phyloP scores from a whole-genome alignment of 2,797 vertebrate species.

The Notoglanidium macrostoma region DNA sequence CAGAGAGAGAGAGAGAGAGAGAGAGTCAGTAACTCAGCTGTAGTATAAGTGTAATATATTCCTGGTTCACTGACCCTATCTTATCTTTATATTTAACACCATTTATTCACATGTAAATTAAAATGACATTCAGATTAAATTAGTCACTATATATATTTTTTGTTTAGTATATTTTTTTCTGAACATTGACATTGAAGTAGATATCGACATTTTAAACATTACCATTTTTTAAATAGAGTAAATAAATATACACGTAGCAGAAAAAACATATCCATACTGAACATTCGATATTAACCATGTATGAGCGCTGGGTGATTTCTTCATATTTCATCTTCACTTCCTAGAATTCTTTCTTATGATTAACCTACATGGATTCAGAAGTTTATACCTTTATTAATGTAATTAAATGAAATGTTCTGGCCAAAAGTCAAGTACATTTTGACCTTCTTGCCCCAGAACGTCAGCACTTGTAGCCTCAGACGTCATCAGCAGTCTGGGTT shows the following conservation, averaged over 20 bases:
- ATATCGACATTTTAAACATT: background rate
- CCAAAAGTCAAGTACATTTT: background rate
- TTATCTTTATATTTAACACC: conserved; percentile 8
- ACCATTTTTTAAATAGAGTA: background rate
- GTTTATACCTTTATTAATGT: background rate
- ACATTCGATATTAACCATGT: background rate
- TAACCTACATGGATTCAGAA: background rate
- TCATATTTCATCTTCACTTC: background rate
- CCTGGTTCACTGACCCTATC: conserved; percentile 14
- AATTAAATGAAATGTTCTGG: background rate
- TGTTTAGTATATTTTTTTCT: background rate
- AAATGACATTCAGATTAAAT: background rate
- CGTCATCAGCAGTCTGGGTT: background rate
- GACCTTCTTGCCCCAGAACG: too few relatives aligned
- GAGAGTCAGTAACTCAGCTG: background rate
- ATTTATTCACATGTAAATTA: background rate
- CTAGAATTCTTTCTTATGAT: background rate
- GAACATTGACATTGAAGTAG: background rate
- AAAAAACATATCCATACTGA: background rate
- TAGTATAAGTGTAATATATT: conserved; percentile 4
- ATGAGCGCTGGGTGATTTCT: background rate
- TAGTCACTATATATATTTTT: background rate
- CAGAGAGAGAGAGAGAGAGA: background rate
- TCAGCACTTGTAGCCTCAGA: background rate
- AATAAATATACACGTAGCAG: conserved; percentile 2